Percentiles rank a stretch among this genome's conserved stretches.
These are phyloP conservation scores for Acestrorhynchus altus DNA, from an alignment of 2,797 vertebrate genomes.

Conservation along the genomic window DNA sequence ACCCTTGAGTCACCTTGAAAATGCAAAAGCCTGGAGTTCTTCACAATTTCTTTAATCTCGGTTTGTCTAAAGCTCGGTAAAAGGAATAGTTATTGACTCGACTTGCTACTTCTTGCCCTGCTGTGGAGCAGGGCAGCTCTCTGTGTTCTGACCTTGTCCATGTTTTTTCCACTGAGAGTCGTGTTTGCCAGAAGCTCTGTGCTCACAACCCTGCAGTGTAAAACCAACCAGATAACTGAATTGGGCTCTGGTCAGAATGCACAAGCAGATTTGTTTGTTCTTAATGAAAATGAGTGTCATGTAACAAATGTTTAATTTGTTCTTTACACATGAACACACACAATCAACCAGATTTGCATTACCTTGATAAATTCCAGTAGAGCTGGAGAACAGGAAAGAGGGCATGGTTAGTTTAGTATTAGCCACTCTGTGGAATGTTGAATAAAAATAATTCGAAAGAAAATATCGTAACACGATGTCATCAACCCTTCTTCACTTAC, in stretches of 20 bases:
- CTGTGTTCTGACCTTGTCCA: slow-evolving; percentile 54
- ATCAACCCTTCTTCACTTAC: too few species aligned
- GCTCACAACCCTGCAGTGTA: slow-evolving; percentile 17
- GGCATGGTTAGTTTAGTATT: too few species aligned
- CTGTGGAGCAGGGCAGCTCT: slow-evolving; percentile 31
- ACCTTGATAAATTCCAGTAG: too few species aligned
- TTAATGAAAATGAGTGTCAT: slow-evolving; percentile 38
- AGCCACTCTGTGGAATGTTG: too few species aligned
- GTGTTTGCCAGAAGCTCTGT: slow-evolving; percentile 46
- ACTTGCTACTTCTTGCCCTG: slow-evolving; percentile 11
- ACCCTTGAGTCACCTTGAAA: not conserved
- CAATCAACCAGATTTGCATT: not conserved
- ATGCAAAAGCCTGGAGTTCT: not conserved
- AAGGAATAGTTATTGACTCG: slow-evolving; percentile 44
- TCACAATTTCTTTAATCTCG: slow-evolving; percentile 6
- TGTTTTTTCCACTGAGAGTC: slow-evolving; percentile 28
- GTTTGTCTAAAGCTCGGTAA: slow-evolving; percentile 39
- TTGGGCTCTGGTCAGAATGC: not conserved
- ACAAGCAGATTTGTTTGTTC: slow-evolving; percentile 38
- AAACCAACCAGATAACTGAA: slow-evolving; percentile 44
- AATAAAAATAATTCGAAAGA: too few species aligned
- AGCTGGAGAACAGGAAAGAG: too few species aligned
- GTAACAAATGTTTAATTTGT: slow-evolving; percentile 35
- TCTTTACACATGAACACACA: not conserved
- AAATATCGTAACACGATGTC: too few species aligned